Conservation (phyloP, 64 coral and sea anemone genomes). For the Pocillopora damicornis region DNA sequence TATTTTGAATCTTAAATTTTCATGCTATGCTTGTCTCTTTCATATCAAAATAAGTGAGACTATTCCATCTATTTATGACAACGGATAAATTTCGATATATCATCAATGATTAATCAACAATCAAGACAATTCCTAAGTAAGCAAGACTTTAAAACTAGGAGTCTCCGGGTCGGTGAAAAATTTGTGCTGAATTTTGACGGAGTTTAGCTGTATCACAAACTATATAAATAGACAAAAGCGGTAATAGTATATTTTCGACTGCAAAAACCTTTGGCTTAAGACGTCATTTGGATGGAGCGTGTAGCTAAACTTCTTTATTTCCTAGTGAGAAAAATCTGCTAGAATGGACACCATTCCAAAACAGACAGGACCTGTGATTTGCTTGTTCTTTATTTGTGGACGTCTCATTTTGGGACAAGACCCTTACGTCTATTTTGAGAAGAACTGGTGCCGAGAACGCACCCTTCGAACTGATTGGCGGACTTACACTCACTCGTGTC, state of each 20-base stretch:
- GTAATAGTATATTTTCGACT: not conserved
- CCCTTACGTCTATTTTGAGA: conserved; percentile 53
- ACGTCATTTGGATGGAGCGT: not conserved
- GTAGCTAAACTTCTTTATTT: not conserved
- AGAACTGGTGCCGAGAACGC: conserved; percentile 79
- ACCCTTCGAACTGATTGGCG: conserved; percentile 57
- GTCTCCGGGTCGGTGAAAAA: too few species aligned
- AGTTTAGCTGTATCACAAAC: too few species aligned
- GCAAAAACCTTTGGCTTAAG: not conserved
- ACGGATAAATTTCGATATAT: too few species aligned
- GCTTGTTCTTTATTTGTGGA: not conserved
- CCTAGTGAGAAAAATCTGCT: not conserved
- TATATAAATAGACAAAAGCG: too few species aligned
- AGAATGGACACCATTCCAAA: not conserved
- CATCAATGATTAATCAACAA: too few species aligned
- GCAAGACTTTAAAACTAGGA: too few species aligned
- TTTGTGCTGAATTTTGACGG: too few species aligned
- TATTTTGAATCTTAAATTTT: too few species aligned
- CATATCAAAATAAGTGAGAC: too few species aligned
- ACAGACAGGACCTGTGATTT: not conserved
- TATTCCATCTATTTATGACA: too few species aligned
- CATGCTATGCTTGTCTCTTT: too few species aligned
- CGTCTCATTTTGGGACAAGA: not conserved
- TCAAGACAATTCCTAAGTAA: too few species aligned
- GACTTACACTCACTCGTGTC: conserved; percentile 41